phyloP scores from a whole-genome alignment of 2,113 vertebrate genomes.

The Willisornis vidua region DNA sequence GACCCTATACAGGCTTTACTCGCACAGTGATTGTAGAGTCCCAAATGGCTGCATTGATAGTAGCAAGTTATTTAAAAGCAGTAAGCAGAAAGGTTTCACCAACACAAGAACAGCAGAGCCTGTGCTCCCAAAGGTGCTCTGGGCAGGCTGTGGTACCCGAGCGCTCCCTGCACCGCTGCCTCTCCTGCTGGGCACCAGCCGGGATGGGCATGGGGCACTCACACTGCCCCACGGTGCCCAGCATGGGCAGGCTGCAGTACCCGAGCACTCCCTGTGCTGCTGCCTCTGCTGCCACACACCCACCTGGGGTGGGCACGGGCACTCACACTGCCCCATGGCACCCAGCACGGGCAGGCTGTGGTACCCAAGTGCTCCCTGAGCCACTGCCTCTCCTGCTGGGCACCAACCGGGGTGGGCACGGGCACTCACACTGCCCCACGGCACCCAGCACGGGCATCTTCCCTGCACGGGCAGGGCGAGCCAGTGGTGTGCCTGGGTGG shows the following conservation, averaged over 20 bases:
- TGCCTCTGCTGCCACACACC: background rate
- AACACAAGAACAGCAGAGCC: background rate
- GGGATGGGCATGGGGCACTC: background rate
- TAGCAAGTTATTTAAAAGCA: accelerated
- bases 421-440: too few species aligned
- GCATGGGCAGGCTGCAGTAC: background rate
- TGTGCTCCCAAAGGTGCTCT: background rate
- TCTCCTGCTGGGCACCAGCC: accelerated
- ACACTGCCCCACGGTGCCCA: too few species aligned
- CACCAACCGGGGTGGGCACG: too few species aligned
- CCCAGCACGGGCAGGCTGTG: background rate
- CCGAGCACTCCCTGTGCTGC: accelerated
- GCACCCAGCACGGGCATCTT: accelerated
- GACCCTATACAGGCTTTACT: background rate
- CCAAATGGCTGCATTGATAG: accelerated
- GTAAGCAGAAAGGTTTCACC: accelerated
- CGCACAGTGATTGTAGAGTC: background rate
- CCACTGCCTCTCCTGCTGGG: too few species aligned
- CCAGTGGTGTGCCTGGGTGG: background rate
- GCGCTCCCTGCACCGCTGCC: accelerated
- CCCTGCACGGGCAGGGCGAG: accelerated
- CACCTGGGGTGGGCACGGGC: background rate
- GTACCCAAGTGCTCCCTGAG: too few species aligned
- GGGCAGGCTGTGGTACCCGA: background rate
- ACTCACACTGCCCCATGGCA: too few species aligned